Conservation (phyloP, 2,888 invertebrate genomes). For the Eudasyphora cyanicolor region DNA sequence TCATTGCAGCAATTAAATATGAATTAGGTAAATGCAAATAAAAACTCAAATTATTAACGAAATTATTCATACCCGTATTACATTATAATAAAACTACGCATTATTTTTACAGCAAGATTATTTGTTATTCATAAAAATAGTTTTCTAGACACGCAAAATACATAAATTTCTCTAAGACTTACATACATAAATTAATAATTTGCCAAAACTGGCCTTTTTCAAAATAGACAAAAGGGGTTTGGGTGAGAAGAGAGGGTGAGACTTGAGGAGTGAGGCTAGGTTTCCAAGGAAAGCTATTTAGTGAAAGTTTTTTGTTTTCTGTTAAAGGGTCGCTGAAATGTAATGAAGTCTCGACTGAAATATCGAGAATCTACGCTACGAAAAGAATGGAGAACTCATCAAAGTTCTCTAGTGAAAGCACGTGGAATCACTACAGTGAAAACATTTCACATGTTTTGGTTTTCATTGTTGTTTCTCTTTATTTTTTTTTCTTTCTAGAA, state of each 20-base stretch:
- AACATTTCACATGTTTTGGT: background rate
- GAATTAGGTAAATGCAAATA: background rate
- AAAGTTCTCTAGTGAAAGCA: conserved; percentile 4
- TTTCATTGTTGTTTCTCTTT: background rate
- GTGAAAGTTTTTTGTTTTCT: background rate
- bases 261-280: too few species aligned
- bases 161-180: background rate
- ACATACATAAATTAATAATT: background rate
- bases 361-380: background rate
- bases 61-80: background rate
- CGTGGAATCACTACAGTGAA: background rate
- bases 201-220: background rate
- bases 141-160: background rate
- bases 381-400: background rate
- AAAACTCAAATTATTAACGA: background rate
- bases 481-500: background rate
- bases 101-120: background rate
- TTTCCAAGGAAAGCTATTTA: background rate
- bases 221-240: background rate
- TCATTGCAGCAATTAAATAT: background rate
- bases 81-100: background rate
- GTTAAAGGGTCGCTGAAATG: background rate
- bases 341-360: background rate
- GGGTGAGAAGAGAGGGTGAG: too few species aligned
- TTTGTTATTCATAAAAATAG: too few species aligned